Evolutionary conservation across 2,888 invertebrate species (phyloP).

Genomic region (Dascillus cervinus): DNA sequence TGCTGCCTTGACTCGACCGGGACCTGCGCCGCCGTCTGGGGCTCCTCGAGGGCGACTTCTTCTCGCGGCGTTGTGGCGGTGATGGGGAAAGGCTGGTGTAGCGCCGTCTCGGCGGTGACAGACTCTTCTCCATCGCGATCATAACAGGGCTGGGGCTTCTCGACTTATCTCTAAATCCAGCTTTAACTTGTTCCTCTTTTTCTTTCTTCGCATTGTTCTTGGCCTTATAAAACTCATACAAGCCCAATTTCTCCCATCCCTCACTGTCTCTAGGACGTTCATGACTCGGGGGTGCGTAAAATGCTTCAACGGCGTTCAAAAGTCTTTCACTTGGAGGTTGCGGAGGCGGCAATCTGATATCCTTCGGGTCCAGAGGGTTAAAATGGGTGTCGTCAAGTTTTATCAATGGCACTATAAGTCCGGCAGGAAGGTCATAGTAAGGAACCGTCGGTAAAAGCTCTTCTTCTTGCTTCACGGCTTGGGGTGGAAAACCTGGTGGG

Average conservation of each 20-base stretch:
- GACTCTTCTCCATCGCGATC: conserved; percentile 64
- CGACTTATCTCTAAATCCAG: conserved; percentile 64
- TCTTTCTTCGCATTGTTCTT: conserved; percentile 86
- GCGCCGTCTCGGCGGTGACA: conserved; percentile 65
- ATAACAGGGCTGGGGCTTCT: conserved; percentile 71
- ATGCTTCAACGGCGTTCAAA: conserved; percentile 89
- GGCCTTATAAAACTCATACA: conserved; percentile 96
- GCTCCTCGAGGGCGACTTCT: conserved; percentile 44
- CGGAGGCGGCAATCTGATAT: conserved; percentile 88
- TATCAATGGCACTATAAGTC: conserved; percentile 95
- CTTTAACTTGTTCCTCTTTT: conserved; percentile 74
- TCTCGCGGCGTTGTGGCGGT: conserved; percentile 33
- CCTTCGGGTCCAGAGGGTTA: conserved; percentile 80
- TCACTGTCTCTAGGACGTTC: conserved; percentile 93
- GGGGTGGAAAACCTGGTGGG: conserved; percentile 71
- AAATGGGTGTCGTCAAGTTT: conserved; percentile 88
- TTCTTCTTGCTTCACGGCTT: conserved; percentile 49
- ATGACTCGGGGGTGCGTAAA: conserved; percentile 91
- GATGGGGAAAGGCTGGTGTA: conserved; percentile 58
- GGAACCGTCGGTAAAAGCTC: conserved; percentile 85
- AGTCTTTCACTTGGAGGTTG: conserved; percentile 91
- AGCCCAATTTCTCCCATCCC: conserved; percentile 96
- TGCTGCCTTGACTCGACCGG: conserved; percentile 36
- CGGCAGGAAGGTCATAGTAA: conserved; percentile 95
- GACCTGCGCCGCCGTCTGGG: conserved; percentile 26